A percentile compares a stretch with the other conserved stretches of the same genome.
phyloP scores from a whole-genome alignment of 1,140 invertebrate genomes.

The Micrasema minimum region DNA sequence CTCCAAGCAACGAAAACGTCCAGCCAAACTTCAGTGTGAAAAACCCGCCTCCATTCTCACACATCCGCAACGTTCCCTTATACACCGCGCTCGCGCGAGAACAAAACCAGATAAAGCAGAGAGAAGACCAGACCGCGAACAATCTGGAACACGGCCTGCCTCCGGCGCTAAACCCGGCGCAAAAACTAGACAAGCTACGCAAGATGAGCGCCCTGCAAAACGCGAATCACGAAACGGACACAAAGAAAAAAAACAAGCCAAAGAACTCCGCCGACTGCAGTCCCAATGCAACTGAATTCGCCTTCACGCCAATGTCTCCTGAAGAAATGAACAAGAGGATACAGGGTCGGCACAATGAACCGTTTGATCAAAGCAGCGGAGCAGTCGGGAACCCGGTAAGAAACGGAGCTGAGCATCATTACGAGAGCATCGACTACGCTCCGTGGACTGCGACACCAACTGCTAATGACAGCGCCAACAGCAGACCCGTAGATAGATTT shows the following conservation, averaged over 20 bases:
- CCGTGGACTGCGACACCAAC: not conserved
- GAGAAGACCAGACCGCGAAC: slow-evolving; percentile 53
- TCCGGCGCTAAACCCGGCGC: slow-evolving; percentile 56
- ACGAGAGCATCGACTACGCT: slow-evolving; percentile 38
- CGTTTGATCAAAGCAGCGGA: not conserved
- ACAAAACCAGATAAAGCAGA: slow-evolving; percentile 52
- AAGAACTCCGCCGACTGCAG: not conserved
- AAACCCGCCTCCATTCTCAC: slow-evolving; percentile 20
- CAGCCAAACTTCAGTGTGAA: not conserved
- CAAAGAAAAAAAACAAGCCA: slow-evolving; percentile 26
- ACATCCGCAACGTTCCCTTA: slow-evolving; percentile 41
- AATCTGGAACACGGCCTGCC: slow-evolving; percentile 55
- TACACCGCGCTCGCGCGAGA: slow-evolving; percentile 50
- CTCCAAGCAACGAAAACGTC: not conserved
- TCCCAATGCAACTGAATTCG: slow-evolving; percentile 1
- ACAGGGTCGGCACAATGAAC: not conserved
- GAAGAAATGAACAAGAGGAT: slow-evolving; percentile 36
- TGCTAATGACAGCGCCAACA: not conserved
- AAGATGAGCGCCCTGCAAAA: slow-evolving; percentile 57
- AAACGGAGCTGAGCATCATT: slow-evolving; percentile 17
- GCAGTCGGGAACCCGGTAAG: not conserved
- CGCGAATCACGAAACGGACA: slow-evolving; percentile 20
- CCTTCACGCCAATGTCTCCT: slow-evolving; percentile 36
- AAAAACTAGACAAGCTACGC: slow-evolving; percentile 59
- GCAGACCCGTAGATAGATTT: slow-evolving; percentile 43